Evolutionary conservation across 2,888 invertebrate genomes (phyloP), one percentile per base, ranked within the genome.

Genomic region (Nemotelus nigrinus): DNA sequence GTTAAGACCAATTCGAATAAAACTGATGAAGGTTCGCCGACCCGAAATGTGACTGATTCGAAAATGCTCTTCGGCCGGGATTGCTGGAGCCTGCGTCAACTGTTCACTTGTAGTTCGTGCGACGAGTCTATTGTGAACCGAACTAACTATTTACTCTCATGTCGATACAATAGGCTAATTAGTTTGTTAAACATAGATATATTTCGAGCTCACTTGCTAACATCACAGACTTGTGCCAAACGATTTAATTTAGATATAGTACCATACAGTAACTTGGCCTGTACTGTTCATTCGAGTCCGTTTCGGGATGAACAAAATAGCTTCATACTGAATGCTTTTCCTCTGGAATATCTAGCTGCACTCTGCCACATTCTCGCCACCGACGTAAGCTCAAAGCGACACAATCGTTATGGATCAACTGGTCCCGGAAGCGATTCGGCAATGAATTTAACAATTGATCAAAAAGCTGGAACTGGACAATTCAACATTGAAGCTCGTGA

Each of bases 41-140:
- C 80, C 25, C 79, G 80, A 6, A 80, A 82, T 3, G 80, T 80
- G 0, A 79, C 77, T 3, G 82, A 82, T 45, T 80, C 82, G 0
- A 81, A 82, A 2, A 25, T 41, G 47, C 55, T 60, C 1, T 5
- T 60, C 80, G 86, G 87, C 82, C 83, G 86, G 84, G 86, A 85
- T 83, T 95, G 95, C 86, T 91, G 90, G 81, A 93, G 94, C 67
- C 94, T 94, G 74, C 91, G 92, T 86, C 92, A 92, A 85, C 89
- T 90, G 79, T 91, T 94, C 81, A 91, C 91, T 80, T 95, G 95
- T 87, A 89, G 90, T 84, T 92, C 92, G 84, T 95, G 95, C 86
- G 91, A 91, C 83, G 92, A 92, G 84, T 88, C 91, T 25, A 88
- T 92, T 77, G 94, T 92, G 83, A 91, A 91, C 81, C 90, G 92